These are phyloP conservation scores for Rhynchomys soricoides DNA, from an alignment of 2,113 vertebrate genomes.

Conservation along the genomic window DNA sequence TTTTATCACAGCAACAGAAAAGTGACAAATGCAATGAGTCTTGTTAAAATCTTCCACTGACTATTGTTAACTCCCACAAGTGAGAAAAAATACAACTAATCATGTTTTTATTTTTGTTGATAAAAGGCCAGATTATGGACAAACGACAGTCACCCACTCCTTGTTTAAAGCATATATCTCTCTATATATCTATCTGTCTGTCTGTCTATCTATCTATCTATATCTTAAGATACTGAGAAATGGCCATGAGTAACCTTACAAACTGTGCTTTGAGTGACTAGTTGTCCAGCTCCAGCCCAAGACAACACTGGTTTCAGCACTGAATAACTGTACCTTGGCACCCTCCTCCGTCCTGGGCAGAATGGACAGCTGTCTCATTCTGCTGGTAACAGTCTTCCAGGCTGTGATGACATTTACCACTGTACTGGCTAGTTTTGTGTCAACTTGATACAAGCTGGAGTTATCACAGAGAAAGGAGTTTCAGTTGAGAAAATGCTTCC, in stretches of 20 bases:
- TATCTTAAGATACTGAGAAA: not conserved
- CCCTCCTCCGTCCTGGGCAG: not conserved
- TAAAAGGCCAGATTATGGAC: not conserved
- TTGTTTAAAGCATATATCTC: not conserved
- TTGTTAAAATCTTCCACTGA: not conserved
- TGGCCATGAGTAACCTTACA: not conserved
- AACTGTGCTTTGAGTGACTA: not conserved
- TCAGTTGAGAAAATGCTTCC: too few relatives aligned
- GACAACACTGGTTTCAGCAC: not conserved
- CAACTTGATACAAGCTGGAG: too few relatives aligned
- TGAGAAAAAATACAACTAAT: not conserved
- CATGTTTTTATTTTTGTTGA: not conserved
- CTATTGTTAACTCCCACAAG: not conserved
- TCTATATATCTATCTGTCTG: not conserved
- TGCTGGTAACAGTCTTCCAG: not conserved
- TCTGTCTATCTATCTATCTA: not conserved
- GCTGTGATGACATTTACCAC: not conserved
- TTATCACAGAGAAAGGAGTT: too few relatives aligned
- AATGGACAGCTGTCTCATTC: not conserved
- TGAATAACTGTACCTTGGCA: not conserved
- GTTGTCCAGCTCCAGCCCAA: too few relatives aligned
- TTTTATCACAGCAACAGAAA: not conserved
- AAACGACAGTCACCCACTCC: not conserved
- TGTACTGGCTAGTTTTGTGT: too few relatives aligned
- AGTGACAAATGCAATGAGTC: not conserved